phyloP scores from a whole-genome alignment of 1,140 invertebrate species.

The Drosophila orosa region DNA sequence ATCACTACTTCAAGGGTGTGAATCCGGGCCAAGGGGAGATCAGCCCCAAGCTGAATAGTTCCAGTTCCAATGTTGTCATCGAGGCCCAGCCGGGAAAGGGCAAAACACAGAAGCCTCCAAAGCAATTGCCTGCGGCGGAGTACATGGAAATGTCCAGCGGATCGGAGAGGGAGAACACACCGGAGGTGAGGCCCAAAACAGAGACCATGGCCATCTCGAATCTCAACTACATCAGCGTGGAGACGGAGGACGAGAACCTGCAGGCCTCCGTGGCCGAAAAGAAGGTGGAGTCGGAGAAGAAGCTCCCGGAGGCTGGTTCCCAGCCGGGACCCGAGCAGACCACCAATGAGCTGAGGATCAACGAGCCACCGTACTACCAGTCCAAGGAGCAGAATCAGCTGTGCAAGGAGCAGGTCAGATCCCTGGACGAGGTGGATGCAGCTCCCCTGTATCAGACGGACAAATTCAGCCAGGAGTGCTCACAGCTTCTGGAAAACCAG shows the following conservation, averaged over 20 bases:
- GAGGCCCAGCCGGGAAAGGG: conserved; percentile 57
- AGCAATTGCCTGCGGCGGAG: conserved; percentile 64
- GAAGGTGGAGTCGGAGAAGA: conserved; percentile 71
- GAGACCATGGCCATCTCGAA: conserved; percentile 80
- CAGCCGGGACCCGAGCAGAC: conserved; percentile 62
- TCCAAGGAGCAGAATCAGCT: conserved; percentile 77
- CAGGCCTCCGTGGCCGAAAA: conserved; percentile 69
- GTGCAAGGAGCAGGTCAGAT: conserved; percentile 71
- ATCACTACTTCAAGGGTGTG: conserved; percentile 92
- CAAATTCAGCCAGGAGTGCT: conserved; percentile 83
- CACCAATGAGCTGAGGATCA: conserved; percentile 80
- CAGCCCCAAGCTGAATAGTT: conserved; percentile 42
- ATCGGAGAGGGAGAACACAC: conserved; percentile 77
- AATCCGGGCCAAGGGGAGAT: conserved; percentile 75
- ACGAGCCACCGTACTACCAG: conserved; percentile 81
- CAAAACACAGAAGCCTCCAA: conserved; percentile 57
- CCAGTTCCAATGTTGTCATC: conserved; percentile 59
- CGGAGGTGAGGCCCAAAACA: conserved; percentile 62
- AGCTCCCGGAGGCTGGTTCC: conserved; percentile 42
- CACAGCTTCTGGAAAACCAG: conserved; percentile 77
- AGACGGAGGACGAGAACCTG: conserved; percentile 78
- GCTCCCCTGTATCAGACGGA: conserved; percentile 62
- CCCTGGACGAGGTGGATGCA: conserved; percentile 68
- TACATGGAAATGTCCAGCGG: conserved; percentile 84
- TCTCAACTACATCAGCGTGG: conserved; percentile 83